Evolutionary conservation across 1,140 invertebrate species (phyloP).

Genomic region (Euura saliciscinereae): DNA sequence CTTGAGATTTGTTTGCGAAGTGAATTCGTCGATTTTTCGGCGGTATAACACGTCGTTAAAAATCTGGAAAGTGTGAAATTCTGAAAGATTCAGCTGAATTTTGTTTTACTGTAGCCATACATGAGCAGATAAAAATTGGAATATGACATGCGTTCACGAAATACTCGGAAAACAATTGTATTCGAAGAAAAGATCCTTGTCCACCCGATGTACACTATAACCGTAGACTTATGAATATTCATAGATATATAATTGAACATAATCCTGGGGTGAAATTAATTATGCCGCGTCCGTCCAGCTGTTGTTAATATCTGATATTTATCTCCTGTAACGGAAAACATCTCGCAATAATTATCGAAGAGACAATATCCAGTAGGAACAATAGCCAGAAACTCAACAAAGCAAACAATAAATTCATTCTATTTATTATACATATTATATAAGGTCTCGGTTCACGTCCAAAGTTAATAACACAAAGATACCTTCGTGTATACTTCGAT

Average conservation of each 20-base stretch:
- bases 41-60: background rate
- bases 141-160: too few relatives aligned
- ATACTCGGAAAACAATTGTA: too few relatives aligned
- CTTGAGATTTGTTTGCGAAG: background rate
- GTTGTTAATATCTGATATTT: conserved; percentile 16
- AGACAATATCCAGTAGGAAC: conserved; percentile 31
- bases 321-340: conserved; percentile 37
- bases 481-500: background rate
- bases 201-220: too few relatives aligned
- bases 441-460: conserved; percentile 10
- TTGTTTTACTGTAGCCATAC: too few relatives aligned
- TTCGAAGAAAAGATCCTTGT: too few relatives aligned
- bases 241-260: too few relatives aligned
- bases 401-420: conserved; percentile 36
- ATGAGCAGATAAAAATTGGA: too few relatives aligned
- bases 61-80: background rate
- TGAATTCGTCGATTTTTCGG: background rate
- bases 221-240: too few relatives aligned
- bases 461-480: conserved; percentile 18
- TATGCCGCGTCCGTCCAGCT: background rate
- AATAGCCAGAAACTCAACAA: conserved; percentile 17
- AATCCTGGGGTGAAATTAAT: background rate
- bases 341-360: conserved; percentile 43
- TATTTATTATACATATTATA: conserved; percentile 35
- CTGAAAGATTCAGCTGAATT: too few relatives aligned